A percentile compares a stretch with the other conserved stretches of the same genome.
These are phyloP conservation scores for Molorchus minor DNA, from an alignment of 2,888 invertebrate genomes.

Conservation along the genomic window DNA sequence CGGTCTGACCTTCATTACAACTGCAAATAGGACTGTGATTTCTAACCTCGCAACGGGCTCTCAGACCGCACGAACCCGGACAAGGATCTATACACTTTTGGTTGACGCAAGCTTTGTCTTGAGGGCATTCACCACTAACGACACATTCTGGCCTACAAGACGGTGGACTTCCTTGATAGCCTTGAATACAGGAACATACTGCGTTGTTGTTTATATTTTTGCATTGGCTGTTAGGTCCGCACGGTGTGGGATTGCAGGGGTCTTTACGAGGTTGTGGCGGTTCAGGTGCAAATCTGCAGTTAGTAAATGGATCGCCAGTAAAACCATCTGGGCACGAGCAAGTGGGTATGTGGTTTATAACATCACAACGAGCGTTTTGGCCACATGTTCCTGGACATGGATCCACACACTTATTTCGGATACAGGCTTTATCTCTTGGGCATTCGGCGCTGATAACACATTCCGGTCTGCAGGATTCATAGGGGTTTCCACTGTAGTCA, in stretches of 20 bases:
- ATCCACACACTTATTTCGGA: conserved; percentile 73
- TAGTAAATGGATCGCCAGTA: conserved; percentile 68
- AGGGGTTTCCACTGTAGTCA: conserved; percentile 74
- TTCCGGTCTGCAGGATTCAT: conserved; percentile 74
- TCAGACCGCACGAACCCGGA: conserved; percentile 66
- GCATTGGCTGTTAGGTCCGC: conserved; percentile 68
- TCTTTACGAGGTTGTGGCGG: conserved; percentile 49
- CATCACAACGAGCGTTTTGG: conserved; percentile 74
- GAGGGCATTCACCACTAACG: conserved; percentile 65
- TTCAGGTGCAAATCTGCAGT: conserved; percentile 50
- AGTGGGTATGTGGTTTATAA: conserved; percentile 76
- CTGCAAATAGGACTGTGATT: conserved; percentile 67
- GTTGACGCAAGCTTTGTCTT: conserved; percentile 64
- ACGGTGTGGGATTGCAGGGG: conserved; percentile 65
- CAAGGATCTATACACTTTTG: conserved; percentile 69
- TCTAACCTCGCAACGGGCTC: conserved; percentile 66
- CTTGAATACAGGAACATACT: conserved; percentile 65
- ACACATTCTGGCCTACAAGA: conserved; percentile 67
- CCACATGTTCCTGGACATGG: conserved; percentile 79
- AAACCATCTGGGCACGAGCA: conserved; percentile 75
- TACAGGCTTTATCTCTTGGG: conserved; percentile 70
- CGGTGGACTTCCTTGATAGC: conserved; percentile 67
- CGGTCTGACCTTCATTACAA: conserved; percentile 69
- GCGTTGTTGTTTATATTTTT: conserved; percentile 64
- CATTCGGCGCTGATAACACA: conserved; percentile 76